Percentiles rank a stretch among this genome's conserved stretches.
Evolutionary conservation across 2,888 invertebrate genomes (phyloP).

Genomic region (Germaria angustata): DNA sequence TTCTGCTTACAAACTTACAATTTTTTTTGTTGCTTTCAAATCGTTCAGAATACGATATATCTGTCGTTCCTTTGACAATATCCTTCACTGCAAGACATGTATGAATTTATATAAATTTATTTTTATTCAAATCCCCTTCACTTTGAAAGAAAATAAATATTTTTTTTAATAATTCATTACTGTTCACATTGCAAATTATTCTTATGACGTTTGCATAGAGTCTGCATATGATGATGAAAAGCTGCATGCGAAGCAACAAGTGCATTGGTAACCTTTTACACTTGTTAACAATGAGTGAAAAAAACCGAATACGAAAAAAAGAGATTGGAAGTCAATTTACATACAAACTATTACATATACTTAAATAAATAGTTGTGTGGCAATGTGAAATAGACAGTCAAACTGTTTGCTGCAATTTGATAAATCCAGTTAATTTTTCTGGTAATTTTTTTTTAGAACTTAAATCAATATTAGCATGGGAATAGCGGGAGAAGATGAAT

Average conservation of each 20-base stretch:
- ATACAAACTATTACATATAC: background rate
- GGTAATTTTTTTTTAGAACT: background rate
- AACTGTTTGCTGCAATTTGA: slow-evolving; percentile 21
- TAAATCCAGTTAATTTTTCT: slow-evolving; percentile 18
- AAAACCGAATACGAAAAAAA: no score
- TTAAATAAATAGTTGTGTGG: background rate
- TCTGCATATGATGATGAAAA: slow-evolving; percentile 5
- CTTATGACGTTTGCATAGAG: background rate
- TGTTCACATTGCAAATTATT: slow-evolving; percentile 12
- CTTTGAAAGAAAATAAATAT: slow-evolving; percentile 7
- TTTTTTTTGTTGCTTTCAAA: background rate
- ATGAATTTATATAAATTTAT: background rate
- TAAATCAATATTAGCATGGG: slow-evolving; percentile 1
- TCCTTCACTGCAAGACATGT: background rate
- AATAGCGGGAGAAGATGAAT: no score
- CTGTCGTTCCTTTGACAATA: background rate
- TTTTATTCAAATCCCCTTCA: slow-evolving; percentile 30
- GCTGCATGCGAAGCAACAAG: background rate
- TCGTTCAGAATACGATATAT: no score
- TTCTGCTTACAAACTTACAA: no score
- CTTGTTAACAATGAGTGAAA: slow-evolving; percentile 2
- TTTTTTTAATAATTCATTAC: slow-evolving; percentile 39
- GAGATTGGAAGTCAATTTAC: slow-evolving; percentile 32
- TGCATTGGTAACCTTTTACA: slow-evolving; percentile 24
- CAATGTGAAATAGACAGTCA: background rate